Percentiles rank a stretch among this genome's conserved stretches.
Conservation (phyloP, 2,797 vertebrate species). For the Australoheros facetus region DNA sequence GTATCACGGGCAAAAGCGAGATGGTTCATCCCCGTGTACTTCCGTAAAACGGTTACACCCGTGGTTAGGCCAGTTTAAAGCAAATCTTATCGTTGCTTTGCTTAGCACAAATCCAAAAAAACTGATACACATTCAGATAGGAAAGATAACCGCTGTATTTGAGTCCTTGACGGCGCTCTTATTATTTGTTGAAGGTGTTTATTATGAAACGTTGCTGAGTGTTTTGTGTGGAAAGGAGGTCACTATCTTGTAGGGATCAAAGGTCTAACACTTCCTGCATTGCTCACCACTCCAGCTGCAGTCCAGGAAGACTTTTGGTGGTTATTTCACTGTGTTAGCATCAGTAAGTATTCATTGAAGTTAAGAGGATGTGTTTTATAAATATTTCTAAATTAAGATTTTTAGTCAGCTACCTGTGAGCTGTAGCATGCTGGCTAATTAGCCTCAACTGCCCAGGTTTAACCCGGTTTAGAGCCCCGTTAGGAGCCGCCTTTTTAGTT, state of each 20-base stretch:
- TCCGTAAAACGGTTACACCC: background rate
- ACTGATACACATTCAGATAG: too few species aligned
- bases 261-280: background rate
- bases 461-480: background rate
- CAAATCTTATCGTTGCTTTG: background rate
- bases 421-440: background rate
- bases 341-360: constrained; percentile 8
- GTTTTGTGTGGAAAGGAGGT: background rate
- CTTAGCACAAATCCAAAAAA: background rate
- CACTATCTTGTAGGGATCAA: background rate
- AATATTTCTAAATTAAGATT: background rate
- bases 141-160: background rate
- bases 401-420: background rate
- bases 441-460: background rate
- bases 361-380: background rate
- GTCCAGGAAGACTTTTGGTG: background rate
- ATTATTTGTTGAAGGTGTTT: background rate
- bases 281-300: background rate
- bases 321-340: background rate
- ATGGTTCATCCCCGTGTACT: background rate
- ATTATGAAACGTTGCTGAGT: background rate
- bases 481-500: background rate
- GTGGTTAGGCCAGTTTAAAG: rapidly evolving
- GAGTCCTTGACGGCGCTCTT: background rate
- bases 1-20: background rate